Evolutionary conservation across 2,888 invertebrate species (phyloP).

Genomic region (Scelioninae gen. 2): DNA sequence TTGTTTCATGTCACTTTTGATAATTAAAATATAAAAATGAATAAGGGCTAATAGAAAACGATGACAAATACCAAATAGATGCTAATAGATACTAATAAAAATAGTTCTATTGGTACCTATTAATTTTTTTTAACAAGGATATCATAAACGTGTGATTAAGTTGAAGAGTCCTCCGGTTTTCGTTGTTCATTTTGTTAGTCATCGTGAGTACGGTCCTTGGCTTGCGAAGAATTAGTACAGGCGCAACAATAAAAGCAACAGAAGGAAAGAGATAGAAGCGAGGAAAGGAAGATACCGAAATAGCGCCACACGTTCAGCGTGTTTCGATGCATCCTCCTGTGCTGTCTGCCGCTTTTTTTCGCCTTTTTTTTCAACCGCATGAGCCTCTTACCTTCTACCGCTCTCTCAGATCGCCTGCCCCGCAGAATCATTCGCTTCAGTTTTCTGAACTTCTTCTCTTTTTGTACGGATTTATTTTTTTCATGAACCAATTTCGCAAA

Average conservation of each 20-base stretch:
- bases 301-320: constrained; percentile 75
- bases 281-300: constrained; percentile 69
- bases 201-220: constrained; percentile 59
- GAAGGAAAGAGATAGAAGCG: constrained; percentile 63
- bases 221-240: constrained; percentile 73
- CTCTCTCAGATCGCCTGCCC: constrained; percentile 19
- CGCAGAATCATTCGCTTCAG: constrained; percentile 16
- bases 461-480: constrained; percentile 12
- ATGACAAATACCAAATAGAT: too few relatives aligned
- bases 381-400: constrained; percentile 46
- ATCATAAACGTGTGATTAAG: constrained; percentile 59
- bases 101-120: too few relatives aligned
- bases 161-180: constrained; percentile 45
- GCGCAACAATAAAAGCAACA: constrained; percentile 73
- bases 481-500: constrained; percentile 31
- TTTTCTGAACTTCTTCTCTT: constrained; percentile 13
- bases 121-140: too few relatives aligned
- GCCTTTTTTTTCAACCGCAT: constrained; percentile 53
- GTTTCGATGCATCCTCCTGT: constrained; percentile 74
- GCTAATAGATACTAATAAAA: too few relatives aligned
- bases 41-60: too few relatives aligned
- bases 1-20: too few relatives aligned
- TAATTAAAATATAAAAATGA: too few relatives aligned
- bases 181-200: constrained; percentile 52
- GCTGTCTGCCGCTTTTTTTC: constrained; percentile 70